Percentiles rank a stretch among this genome's conserved stretches.
Evolutionary conservation across 2,888 invertebrate species (phyloP).

Genomic region (Xestobium rufovillosum): DNA sequence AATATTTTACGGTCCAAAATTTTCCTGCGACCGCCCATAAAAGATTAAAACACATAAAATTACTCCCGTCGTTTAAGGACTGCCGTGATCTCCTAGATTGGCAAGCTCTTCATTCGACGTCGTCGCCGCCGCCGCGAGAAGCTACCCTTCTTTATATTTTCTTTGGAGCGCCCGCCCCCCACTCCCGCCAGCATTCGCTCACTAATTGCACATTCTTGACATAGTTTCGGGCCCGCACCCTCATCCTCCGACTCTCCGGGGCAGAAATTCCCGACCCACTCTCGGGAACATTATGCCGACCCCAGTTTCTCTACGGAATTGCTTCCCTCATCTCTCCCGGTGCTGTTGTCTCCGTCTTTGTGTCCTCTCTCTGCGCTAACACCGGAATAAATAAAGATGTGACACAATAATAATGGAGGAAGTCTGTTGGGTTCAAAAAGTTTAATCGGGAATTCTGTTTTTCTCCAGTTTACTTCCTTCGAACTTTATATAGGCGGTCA

Average conservation of each 20-base stretch:
- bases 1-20: too few species aligned
- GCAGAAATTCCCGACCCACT: slow-evolving; percentile 8
- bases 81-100: slow-evolving; percentile 24
- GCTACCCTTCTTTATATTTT: slow-evolving; percentile 64
- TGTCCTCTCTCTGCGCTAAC: slow-evolving; percentile 20
- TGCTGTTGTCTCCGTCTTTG: slow-evolving; percentile 7
- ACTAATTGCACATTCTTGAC: slow-evolving; percentile 97
- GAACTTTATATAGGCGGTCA: too few species aligned
- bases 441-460: too few species aligned
- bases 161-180: slow-evolving; percentile 48
- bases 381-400: slow-evolving; percentile 30
- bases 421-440: too few species aligned
- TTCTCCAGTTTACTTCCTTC: too few species aligned
- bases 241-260: slow-evolving; percentile 44
- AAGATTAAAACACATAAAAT: slow-evolving; percentile 15
- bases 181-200: slow-evolving; percentile 54
- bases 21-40: too few species aligned
- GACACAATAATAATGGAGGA: slow-evolving; percentile 30
- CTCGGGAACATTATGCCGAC: slow-evolving; percentile 20
- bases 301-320: slow-evolving; percentile 26
- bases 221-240: slow-evolving; percentile 78
- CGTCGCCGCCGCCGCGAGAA: slow-evolving; percentile 30
- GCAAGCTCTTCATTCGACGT: slow-evolving; percentile 35
- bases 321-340: slow-evolving; percentile 8
- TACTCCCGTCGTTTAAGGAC: too few species aligned